Base-by-base conservation (phyloP, 2,113 vertebrate genomes). In the Cricetomys ansorgei region DNA sequence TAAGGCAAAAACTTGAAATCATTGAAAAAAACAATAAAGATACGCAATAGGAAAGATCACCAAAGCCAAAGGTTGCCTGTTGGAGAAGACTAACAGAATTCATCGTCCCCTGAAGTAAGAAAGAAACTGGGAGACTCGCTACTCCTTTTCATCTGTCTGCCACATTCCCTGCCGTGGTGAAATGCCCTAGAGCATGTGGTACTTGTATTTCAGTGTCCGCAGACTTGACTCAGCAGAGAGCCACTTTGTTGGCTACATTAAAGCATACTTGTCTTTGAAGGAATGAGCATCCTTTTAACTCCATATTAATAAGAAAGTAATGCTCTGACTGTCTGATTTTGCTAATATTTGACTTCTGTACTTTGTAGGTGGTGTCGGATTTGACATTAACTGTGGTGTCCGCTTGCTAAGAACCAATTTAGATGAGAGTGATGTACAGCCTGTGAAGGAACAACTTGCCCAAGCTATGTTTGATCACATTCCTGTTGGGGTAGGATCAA, bases 401-500 rank as follows among this genome's bases (percentile, higher is more conserved):
- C 99, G 99, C 53, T 98, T 99, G 75, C 98, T 99, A 50, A 99
- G 99, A 96, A 99, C 99, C 11, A 99, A 99, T 96, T 97, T 99
- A 96, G 99, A 99, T 31, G 99, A 99, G 97, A 97, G 99, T 0
- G 99, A 99, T 12, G 99, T 99, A 53, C 99, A 99, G 98, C 99
- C 99, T 2, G 99, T 99, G 97, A 99, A 99, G 97, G 99, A 99
- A 86, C 99, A 99, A 93, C 99, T 99, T 0, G 99, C 99, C 45
- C 99, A 99, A 97, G 98, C 99, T 6, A 99, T 99, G 99, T 99
- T 99, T 84, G 99, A 99, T 97, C 99, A 99, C 98, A 99, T 99
- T 97, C 99, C 99, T 2, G 99, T 99, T 15, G 99, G 99, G 0
- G 99, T 99, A 0, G 99, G 99, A 4, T 99, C 99, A 72, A 99